phyloP scores from a whole-genome alignment of 2,888 invertebrate species.

The Microplitis deprimator region DNA sequence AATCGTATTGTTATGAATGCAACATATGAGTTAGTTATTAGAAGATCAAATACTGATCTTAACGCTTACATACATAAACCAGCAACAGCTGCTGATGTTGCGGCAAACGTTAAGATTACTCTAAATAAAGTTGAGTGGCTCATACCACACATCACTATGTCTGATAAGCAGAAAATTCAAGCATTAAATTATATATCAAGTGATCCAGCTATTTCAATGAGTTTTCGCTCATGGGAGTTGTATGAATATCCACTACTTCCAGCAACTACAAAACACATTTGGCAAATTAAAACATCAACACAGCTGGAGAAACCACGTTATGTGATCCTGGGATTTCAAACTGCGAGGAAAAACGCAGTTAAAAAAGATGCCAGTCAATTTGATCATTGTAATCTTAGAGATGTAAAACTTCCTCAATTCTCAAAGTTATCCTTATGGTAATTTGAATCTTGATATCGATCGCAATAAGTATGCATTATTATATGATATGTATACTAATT shows the following conservation, averaged over 20 bases:
- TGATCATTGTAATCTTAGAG: conserved; percentile 2
- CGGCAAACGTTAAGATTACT: no score
- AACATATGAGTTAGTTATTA: conserved; percentile 53
- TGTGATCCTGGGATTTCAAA: conserved; percentile 10
- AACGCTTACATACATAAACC: conserved; percentile 52
- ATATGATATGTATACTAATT: conserved; percentile 4
- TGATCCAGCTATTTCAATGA: conserved; percentile 44
- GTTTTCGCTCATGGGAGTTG: conserved; percentile 65
- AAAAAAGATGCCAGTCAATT: neutral
- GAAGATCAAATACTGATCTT: conserved; percentile 56
- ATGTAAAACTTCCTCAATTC: conserved; percentile 12
- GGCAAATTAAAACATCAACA: neutral
- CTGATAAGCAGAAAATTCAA: conserved; percentile 1
- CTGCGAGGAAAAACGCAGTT: neutral
- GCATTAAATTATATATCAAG: conserved; percentile 30
- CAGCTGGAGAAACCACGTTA: conserved; percentile 1
- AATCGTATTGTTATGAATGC: conserved; percentile 42
- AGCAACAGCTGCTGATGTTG: no score
- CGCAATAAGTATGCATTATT: neutral
- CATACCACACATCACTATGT: conserved; percentile 44
- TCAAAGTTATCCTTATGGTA: neutral
- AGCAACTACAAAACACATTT: conserved; percentile 57
- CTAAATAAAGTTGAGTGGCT: no score
- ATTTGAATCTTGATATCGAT: neutral
- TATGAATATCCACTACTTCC: conserved; percentile 65